Percentiles rank a stretch among this genome's conserved stretches.
Evolutionary conservation across 2,113 vertebrate genomes (phyloP).

Genomic region (Poecilia latipinna): DNA sequence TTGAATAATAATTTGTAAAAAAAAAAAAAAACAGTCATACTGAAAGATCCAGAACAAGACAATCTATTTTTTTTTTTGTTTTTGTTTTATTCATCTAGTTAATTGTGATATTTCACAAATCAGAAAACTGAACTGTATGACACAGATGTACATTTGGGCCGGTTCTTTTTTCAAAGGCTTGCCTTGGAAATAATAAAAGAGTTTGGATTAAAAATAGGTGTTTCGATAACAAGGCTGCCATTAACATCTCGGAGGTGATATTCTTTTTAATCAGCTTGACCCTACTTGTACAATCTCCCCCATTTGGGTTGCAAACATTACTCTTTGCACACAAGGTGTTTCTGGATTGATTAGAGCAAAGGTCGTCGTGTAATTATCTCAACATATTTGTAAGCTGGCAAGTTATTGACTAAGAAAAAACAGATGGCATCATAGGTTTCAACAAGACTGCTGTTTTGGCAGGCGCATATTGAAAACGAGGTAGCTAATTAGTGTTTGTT

Average conservation of each 20-base stretch:
- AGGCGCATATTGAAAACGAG: slow-evolving; percentile 40
- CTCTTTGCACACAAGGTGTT: slow-evolving; percentile 51
- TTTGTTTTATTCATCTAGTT: neutral
- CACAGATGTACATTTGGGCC: slow-evolving; percentile 63
- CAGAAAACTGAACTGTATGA: slow-evolving; percentile 56
- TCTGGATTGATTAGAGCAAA: slow-evolving; percentile 69
- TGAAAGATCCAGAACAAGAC: neutral
- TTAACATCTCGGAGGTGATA: slow-evolving; percentile 59
- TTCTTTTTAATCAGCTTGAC: slow-evolving; percentile 63
- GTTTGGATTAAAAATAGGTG: slow-evolving; percentile 65
- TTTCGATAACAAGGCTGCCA: slow-evolving; percentile 72
- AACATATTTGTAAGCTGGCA: slow-evolving; percentile 38
- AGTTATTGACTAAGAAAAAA: slow-evolving; percentile 71
- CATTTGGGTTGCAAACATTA: slow-evolving; percentile 29
- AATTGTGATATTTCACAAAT: slow-evolving; percentile 59
- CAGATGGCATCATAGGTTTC: slow-evolving; percentile 56
- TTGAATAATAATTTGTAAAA: neutral
- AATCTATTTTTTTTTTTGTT: neutral
- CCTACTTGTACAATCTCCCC: slow-evolving; percentile 16
- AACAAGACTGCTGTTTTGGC: slow-evolving; percentile 38
- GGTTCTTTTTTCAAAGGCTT: slow-evolving; percentile 69
- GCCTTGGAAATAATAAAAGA: slow-evolving; percentile 69
- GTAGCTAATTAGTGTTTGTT: slow-evolving; percentile 61
- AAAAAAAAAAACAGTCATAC: neutral
- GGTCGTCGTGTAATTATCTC: slow-evolving; percentile 65